Evolutionary conservation across 2,797 vertebrate species (phyloP).

Genomic region (Huso huso): DNA sequence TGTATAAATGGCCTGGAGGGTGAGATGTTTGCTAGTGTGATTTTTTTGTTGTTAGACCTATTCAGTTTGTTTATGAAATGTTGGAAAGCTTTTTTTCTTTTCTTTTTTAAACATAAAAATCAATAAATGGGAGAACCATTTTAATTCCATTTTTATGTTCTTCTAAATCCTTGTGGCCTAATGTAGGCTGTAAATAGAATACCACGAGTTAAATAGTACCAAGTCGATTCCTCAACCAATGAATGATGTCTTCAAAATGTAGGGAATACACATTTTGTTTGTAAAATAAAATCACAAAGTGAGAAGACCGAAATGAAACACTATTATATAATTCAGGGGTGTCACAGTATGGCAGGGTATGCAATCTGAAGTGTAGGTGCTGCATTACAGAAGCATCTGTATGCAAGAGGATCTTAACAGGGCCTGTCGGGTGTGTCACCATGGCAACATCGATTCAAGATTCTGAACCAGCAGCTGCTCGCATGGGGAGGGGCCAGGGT

Average conservation of each 20-base stretch:
- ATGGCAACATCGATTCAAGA: constrained; percentile 41
- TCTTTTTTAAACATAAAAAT: constrained; percentile 10
- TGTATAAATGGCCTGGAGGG: background rate
- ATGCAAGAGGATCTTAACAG: constrained; percentile 15
- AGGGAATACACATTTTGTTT: background rate
- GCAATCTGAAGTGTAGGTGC: too few relatives aligned
- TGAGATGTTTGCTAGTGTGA: background rate
- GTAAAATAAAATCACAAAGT: constrained; percentile 18
- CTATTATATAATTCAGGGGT: background rate
- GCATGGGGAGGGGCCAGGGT: constrained; percentile 18
- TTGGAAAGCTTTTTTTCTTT: constrained; percentile 5
- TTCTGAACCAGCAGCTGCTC: constrained; percentile 28
- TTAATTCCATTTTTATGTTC: background rate
- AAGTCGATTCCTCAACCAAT: constrained; percentile 7
- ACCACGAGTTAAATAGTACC: constrained; percentile 13
- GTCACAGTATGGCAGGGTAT: too few relatives aligned
- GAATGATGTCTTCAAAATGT: background rate
- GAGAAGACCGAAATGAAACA: constrained; percentile 30
- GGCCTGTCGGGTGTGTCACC: constrained; percentile 34
- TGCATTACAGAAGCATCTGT: too few relatives aligned
- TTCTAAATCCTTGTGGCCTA: background rate
- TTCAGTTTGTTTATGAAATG: constrained; percentile 7
- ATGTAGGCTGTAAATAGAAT: constrained; percentile 5
- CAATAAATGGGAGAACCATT: constrained; percentile 7
- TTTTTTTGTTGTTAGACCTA: constrained; percentile 7